Evolutionary conservation across 2,113 vertebrate species (phyloP), one percentile per base, ranked within the genome.

Genomic region (human (Homo sapiens)): DNA sequence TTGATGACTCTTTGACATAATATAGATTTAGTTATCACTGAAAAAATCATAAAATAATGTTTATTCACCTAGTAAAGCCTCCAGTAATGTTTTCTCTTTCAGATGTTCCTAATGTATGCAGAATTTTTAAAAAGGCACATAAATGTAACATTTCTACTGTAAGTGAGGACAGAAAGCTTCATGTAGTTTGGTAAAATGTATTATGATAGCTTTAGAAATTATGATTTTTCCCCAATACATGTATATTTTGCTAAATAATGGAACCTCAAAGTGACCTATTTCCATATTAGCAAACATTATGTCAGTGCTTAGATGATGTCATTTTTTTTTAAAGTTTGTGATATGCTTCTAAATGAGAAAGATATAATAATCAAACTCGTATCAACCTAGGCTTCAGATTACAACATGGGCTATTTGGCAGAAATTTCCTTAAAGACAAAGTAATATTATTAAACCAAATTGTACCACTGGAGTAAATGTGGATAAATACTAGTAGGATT

Each of bases 11-110:
- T 96, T 90, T 40, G 87, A 93, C 64, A 96, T 81, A 90, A 80
- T 66, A 68, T 17, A 79, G 64, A 93, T 92, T 95, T 93, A 87
- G 57, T 88, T 96, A 98, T 96, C 94, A 92, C 18, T 81, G 64
- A 96, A 94, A 64, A 97, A 97, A 97, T 96, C 75, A 72, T 96
- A 84, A 92, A 91, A 97, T 96, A 97, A 94, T 97, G 96, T 93
- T 98, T 97, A 93, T 85, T 97, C 70, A 78, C 70, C 52, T 68
- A 94, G 66, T 48, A 94, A 97, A 96, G n/a, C 52, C 30, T 23
- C 55, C n/a, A 68, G 90, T 78, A 89, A 94, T 92, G 52, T 96
- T 93, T 97, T 94, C 85, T 93, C 72, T 88, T 95, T 93, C 32
- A 94, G 80, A 89, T 61, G 23, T 96, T 86, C 48, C 75, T 86